Evolutionary conservation across 2,888 invertebrate genomes (phyloP).

Genomic region (Tridacna gigas): DNA sequence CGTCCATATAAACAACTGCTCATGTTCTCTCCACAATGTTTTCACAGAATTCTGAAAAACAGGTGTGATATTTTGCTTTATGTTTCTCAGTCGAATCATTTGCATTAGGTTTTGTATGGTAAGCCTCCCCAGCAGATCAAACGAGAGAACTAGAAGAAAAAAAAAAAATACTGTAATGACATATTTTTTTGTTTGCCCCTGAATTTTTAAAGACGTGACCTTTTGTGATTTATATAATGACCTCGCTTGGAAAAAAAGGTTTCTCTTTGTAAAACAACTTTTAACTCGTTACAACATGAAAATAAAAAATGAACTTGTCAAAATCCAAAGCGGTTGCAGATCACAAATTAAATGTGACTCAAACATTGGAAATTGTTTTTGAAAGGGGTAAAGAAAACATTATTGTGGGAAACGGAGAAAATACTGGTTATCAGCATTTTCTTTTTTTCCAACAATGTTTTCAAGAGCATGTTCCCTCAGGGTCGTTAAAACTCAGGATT

Average conservation of each 20-base stretch:
- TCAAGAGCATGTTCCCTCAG: neutral
- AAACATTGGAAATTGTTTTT: neutral
- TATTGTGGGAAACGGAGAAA: slow-evolving; percentile 2
- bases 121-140: no score
- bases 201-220: neutral
- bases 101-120: no score
- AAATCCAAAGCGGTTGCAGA: neutral
- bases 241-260: neutral
- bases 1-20: no score
- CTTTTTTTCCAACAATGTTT: neutral
- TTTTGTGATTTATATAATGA: neutral
- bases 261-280: no score
- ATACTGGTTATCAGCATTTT: neutral
- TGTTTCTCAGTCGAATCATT: no score
- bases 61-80: no score
- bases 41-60: no score
- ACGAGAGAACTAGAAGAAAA: no score
- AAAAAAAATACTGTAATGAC: no score
- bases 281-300: neutral
- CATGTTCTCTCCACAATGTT: no score
- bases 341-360: neutral
- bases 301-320: neutral
- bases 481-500: neutral
- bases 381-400: neutral
- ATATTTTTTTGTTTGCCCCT: neutral